Conservation (phyloP, 2,888 invertebrate species). For the Ernsta delagoae region DNA sequence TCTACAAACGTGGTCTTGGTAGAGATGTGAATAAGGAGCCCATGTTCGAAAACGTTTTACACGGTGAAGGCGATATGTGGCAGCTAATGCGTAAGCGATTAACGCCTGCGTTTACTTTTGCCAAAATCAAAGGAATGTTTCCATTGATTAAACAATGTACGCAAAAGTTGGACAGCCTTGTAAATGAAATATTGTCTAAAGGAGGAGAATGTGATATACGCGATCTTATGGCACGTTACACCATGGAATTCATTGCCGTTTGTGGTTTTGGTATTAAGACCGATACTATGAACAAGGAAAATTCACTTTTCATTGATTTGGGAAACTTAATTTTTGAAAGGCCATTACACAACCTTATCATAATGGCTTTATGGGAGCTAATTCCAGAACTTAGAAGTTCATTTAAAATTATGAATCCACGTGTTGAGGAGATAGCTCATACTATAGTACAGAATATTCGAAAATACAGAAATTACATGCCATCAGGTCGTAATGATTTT, state of each 20-base stretch:
- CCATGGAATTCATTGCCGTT: conserved; percentile 59
- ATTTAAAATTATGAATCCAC: conserved; percentile 41
- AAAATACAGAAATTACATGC: conserved; percentile 57
- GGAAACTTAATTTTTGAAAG: conserved; percentile 51
- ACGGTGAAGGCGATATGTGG: conserved; percentile 66
- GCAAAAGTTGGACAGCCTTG: conserved; percentile 54
- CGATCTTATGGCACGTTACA: conserved; percentile 58
- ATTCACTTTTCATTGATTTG: conserved; percentile 51
- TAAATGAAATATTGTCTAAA: conserved; percentile 40
- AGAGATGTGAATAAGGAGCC: conserved; percentile 56
- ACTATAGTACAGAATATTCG: conserved; percentile 54
- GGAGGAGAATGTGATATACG: conserved; percentile 52
- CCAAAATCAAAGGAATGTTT: conserved; percentile 69
- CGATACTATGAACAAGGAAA: conserved; percentile 52
- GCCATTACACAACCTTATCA: conserved; percentile 43
- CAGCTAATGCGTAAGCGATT: conserved; percentile 63
- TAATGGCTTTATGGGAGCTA: conserved; percentile 51
- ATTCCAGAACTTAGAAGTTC: conserved; percentile 53
- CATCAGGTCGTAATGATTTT: conserved; percentile 54
- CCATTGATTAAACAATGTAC: conserved; percentile 66
- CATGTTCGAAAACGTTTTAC: conserved; percentile 57
- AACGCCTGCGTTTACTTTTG: conserved; percentile 67
- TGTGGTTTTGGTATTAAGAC: conserved; percentile 58
- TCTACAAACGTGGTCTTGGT: conserved; percentile 58
- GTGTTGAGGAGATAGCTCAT: conserved; percentile 44